Conservation (phyloP, 2,113 vertebrate species). For the Shinisaurus crocodilurus region DNA sequence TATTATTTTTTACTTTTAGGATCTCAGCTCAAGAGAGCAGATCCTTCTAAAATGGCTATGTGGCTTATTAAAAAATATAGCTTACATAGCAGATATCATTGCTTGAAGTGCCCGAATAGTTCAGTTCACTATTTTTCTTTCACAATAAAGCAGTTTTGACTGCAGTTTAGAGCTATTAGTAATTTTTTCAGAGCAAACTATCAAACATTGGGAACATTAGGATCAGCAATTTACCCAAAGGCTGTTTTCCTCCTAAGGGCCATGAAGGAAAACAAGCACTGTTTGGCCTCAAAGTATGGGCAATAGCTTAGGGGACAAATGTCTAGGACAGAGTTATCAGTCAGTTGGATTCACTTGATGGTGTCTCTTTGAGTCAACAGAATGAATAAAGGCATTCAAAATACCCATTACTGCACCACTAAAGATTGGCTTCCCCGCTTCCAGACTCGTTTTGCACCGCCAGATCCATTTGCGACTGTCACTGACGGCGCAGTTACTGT, state of each 20-base stretch:
- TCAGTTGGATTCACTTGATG: background rate
- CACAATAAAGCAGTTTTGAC: background rate
- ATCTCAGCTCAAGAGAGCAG: background rate
- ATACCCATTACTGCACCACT: background rate
- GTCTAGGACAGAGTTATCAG: conserved; percentile 10
- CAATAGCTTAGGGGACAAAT: background rate
- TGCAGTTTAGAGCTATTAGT: background rate
- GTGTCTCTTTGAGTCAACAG: background rate
- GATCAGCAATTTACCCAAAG: background rate
- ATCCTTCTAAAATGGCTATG: background rate
- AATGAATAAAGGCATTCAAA: conserved; percentile 24
- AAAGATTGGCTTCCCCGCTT: no score
- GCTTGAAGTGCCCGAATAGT: background rate
- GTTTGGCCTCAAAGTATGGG: background rate
- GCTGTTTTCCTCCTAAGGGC: background rate
- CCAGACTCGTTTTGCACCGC: no score
- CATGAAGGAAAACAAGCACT: background rate
- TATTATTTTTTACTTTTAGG: background rate
- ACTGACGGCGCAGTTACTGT: no score
- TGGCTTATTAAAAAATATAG: background rate
- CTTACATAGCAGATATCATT: background rate
- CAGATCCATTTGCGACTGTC: no score
- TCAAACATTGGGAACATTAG: background rate
- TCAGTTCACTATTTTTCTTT: background rate
- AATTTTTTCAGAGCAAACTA: background rate